Percentiles rank a stretch among this genome's conserved stretches.
phyloP scores from a whole-genome alignment of 2,888 invertebrate species.

The Drosophila tripunctata region DNA sequence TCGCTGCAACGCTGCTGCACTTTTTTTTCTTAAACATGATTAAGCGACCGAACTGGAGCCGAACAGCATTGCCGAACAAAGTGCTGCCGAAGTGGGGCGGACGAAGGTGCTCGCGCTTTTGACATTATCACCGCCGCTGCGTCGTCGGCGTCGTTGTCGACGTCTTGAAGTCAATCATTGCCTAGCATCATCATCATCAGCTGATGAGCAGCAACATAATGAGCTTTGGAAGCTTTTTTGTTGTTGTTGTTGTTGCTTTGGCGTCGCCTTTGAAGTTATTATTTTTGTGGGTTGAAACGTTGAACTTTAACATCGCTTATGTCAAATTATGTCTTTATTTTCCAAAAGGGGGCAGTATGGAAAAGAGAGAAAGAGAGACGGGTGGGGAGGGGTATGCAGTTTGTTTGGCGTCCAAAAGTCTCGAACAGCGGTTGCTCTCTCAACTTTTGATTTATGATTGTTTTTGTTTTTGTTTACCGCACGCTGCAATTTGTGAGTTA shows the following conservation, averaged over 20 bases:
- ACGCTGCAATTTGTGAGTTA: conserved; percentile 66
- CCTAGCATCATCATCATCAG: conserved; percentile 50
- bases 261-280: conserved; percentile 59
- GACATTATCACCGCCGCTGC: conserved; percentile 62
- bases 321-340: conserved; percentile 82
- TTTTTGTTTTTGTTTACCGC: conserved; percentile 77
- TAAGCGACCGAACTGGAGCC: conserved; percentile 52
- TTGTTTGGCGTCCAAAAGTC: conserved; percentile 55
- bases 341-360: background rate
- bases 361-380: background rate
- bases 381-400: conserved; percentile 3
- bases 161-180: conserved; percentile 62
- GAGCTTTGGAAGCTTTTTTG: conserved; percentile 9
- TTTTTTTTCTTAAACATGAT: conserved; percentile 57
- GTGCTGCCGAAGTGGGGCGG: conserved; percentile 8
- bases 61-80: too few relatives aligned
- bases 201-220: conserved; percentile 45
- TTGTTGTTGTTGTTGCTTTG: conserved; percentile 5
- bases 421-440: conserved; percentile 32
- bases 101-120: conserved; percentile 59
- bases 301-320: conserved; percentile 81
- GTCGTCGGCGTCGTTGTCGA: conserved; percentile 22
- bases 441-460: conserved; percentile 66
- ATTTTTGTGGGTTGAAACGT: conserved; percentile 37
- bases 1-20: conserved; percentile 53